Conservation (phyloP, 2,888 invertebrate species). For the Chrysolina haemoptera region DNA sequence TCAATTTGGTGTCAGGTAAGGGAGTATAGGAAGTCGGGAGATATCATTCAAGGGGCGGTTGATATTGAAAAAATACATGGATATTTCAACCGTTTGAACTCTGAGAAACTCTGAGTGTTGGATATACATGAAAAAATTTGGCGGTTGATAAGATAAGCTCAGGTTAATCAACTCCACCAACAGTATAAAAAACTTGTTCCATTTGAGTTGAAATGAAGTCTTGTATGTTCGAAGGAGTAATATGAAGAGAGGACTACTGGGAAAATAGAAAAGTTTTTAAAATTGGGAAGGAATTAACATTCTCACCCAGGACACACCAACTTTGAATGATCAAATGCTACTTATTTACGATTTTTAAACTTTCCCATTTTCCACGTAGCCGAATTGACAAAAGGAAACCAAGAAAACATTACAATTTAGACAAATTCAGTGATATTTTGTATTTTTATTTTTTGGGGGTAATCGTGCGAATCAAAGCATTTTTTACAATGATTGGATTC, state of each 20-base stretch:
- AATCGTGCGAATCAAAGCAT: not conserved
- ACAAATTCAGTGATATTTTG: slow-evolving; percentile 12
- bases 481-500: not conserved
- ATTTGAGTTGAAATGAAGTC: not conserved
- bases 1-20: slow-evolving; percentile 2
- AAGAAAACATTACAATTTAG: not conserved
- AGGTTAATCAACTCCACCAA: not conserved
- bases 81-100: not conserved
- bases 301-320: no score
- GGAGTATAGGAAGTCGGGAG: not conserved
- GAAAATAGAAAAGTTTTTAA: not conserved
- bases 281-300: not conserved
- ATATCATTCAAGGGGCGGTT: not conserved
- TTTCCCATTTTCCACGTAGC: not conserved
- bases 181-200: not conserved
- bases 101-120: not conserved
- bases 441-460: slow-evolving; percentile 9
- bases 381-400: not conserved
- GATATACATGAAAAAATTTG: not conserved
- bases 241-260: not conserved
- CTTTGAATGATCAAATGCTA: no score
- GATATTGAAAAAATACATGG: not conserved
- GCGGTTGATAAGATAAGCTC: not conserved
- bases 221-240: not conserved
- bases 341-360: not conserved